Percentiles rank a stretch among this genome's conserved stretches.
phyloP scores from a whole-genome alignment of 2,113 vertebrate genomes.

The Notiomystis cincta region DNA sequence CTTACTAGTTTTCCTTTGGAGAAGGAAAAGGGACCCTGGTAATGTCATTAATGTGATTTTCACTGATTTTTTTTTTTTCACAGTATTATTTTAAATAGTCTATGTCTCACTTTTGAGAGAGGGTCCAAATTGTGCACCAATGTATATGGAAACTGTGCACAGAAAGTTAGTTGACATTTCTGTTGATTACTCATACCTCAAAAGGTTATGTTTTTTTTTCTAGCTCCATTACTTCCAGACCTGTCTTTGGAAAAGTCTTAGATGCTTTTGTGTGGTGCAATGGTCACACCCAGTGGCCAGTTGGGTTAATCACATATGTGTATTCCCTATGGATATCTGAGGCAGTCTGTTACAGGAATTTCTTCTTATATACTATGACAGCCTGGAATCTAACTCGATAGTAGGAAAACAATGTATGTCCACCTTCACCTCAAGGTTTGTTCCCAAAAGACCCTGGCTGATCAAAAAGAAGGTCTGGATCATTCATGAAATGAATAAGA shows the following conservation, averaged over 20 bases:
- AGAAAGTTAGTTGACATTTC: background rate
- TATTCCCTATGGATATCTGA: slow-evolving; percentile 57
- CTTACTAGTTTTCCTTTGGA: background rate
- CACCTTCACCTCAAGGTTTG: slow-evolving; percentile 22
- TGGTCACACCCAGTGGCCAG: slow-evolving; percentile 77
- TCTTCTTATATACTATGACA: background rate
- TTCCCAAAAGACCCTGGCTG: background rate
- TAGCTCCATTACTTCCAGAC: background rate
- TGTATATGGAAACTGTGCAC: background rate
- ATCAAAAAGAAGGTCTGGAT: slow-evolving; percentile 12
- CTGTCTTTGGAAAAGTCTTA: background rate
- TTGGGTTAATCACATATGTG: slow-evolving; percentile 60
- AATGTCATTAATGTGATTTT: background rate
- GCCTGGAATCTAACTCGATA: background rate
- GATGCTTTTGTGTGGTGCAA: slow-evolving; percentile 61
- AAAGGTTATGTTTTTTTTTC: background rate
- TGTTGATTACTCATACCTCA: background rate
- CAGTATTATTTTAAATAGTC: background rate
- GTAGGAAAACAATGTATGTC: background rate
- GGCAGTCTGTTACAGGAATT: slow-evolving; percentile 24
- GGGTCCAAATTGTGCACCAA: background rate
- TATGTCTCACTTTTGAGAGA: background rate
- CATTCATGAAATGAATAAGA: slow-evolving; percentile 30
- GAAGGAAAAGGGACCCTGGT: background rate
- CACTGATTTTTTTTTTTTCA: background rate